These are phyloP conservation scores for Diplazon laetatorius DNA, from an alignment of 2,888 invertebrate species.

Conservation along the genomic window DNA sequence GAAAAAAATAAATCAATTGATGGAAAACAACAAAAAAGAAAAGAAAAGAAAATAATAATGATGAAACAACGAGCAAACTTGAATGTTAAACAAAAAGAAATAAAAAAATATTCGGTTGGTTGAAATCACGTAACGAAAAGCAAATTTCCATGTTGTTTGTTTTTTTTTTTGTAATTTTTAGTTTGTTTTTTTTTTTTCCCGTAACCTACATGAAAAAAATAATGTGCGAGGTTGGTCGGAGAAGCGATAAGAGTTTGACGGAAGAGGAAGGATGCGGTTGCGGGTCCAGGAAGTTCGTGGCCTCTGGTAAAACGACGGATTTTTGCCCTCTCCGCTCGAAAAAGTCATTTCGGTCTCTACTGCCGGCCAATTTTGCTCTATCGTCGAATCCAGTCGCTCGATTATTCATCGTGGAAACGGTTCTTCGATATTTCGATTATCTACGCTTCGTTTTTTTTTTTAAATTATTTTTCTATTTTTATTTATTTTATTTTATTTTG, in stretches of 20 bases:
- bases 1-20: neutral
- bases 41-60: neutral
- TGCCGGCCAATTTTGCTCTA: neutral
- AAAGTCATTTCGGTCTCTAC: neutral
- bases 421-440: too few relatives aligned
- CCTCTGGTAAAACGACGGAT: conserved; percentile 2
- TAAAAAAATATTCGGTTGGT: conserved; percentile 74
- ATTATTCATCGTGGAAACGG: too few relatives aligned
- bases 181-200: too few relatives aligned
- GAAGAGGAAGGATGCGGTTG: conserved; percentile 51
- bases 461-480: too few relatives aligned
- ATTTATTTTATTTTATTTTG: too few relatives aligned
- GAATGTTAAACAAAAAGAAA: too few relatives aligned
- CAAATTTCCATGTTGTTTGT: too few relatives aligned
- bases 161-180: too few relatives aligned
- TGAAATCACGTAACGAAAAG: too few relatives aligned
- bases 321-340: conserved; percentile 27
- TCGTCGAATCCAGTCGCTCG: conserved; percentile 19
- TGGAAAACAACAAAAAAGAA: too few relatives aligned
- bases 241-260: conserved; percentile 39
- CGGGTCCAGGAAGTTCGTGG: conserved; percentile 41
- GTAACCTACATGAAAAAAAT: conserved; percentile 13
- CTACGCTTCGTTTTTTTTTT: too few relatives aligned
- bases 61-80: too few relatives aligned
- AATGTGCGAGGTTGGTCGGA: neutral